Evolutionary conservation across 2,113 vertebrate genomes (phyloP), one percentile per base, ranked within the genome.

Genomic region (Pangasianodon gigas): DNA sequence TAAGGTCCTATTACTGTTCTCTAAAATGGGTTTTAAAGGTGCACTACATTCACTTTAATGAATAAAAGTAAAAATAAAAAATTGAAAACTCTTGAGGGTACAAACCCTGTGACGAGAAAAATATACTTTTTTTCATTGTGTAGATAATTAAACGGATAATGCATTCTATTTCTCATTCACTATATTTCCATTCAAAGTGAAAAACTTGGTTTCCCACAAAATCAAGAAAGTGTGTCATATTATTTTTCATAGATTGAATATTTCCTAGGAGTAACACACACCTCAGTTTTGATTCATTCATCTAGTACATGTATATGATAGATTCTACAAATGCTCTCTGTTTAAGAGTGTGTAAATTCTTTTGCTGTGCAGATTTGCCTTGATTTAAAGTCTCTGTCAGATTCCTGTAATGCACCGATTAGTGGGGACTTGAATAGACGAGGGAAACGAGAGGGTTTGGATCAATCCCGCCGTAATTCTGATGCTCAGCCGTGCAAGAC

Each of bases 381-480:
- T 26, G 67, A 87, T 75, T 87, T 52, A 86, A 54, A 71, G 48
- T 11, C 48, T 14, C 19, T 54, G 67, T 71, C 4, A 16, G 48
- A 74, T 10, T 16, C 1, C 16, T 32, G 67, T 54, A 56, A 87
- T 56, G 85, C 32, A 32, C 67, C 5, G 67, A 87, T 74, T 56
- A 56, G 6, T 37, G 19, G 18, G 37, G 62, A 52, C 62, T 32
- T 29, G 69, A 75, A 87, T 44, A 77, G 52, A 44, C 37, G 54
- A 46, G 51, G 46, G 54, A 29, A 60, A 87, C 24, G 21, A 77
- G 37, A 46, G 24, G 0, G 71, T 77, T 60, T 7, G 37, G 86
- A 87, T 87, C 86, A 77, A 79, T 79, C 86, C 69, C 5, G 26
- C 71, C 26, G 26, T 88, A 86, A 90, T 90, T 90, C 89, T 91